Percentiles rank a stretch among this genome's conserved stretches.
These are phyloP conservation scores for Folsomia candida DNA, from an alignment of 2,888 invertebrate genomes.

Conservation along the genomic window DNA sequence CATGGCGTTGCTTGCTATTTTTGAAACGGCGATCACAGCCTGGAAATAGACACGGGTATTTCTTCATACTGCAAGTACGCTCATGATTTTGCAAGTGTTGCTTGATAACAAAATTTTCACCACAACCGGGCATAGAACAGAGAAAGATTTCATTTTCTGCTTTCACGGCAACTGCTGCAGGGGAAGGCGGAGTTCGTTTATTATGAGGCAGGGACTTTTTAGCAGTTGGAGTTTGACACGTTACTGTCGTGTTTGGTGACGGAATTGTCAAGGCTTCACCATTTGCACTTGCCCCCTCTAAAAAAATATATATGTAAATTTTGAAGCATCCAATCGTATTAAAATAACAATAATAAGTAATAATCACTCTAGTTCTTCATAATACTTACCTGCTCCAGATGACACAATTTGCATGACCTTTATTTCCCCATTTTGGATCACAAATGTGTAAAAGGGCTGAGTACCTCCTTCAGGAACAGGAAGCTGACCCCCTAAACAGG, in stretches of 20 bases:
- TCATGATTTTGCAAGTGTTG: conserved; percentile 36
- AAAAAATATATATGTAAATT: no score
- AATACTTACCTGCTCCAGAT: not conserved
- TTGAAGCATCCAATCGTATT: no score
- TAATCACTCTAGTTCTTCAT: no score
- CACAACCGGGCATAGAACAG: conserved; percentile 38
- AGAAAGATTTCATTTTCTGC: not conserved
- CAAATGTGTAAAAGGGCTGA: conserved; percentile 6
- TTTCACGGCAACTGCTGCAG: not conserved
- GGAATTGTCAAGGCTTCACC: not conserved
- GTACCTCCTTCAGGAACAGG: not conserved
- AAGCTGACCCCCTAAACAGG: no score
- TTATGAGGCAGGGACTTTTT: no score
- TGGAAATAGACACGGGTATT: conserved; percentile 37
- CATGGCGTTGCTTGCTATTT: conserved; percentile 39
- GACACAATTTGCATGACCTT: conserved; percentile 9
- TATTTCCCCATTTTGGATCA: conserved; percentile 7
- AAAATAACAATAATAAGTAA: no score
- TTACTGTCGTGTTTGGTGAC: not conserved
- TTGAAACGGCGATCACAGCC: conserved; percentile 39
- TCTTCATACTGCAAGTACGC: conserved; percentile 35
- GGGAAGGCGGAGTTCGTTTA: not conserved
- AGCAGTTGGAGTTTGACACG: no score
- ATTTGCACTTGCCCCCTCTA: no score
- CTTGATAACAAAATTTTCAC: conserved; percentile 32